These are phyloP conservation scores for Lates japonicus DNA, from an alignment of 2,797 vertebrate genomes.

Conservation along the genomic window DNA sequence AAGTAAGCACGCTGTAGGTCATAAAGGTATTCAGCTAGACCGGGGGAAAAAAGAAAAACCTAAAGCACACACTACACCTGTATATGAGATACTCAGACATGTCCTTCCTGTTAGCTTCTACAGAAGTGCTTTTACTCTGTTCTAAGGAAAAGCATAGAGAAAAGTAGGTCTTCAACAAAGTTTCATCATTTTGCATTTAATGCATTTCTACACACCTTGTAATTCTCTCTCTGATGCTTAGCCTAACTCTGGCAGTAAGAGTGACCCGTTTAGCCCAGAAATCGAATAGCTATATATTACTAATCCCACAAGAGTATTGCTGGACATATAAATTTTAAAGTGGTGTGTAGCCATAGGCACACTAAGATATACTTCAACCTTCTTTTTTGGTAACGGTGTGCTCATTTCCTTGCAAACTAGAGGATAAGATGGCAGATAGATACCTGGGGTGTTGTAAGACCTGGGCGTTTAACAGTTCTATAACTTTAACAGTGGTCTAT, in stretches of 20 bases:
- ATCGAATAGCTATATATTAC: neutral
- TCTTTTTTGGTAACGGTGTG: neutral
- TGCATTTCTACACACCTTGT: neutral
- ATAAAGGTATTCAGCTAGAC: slow-evolving; percentile 77
- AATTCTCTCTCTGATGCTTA: neutral
- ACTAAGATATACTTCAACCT: neutral
- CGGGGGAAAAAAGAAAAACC: slow-evolving; percentile 32
- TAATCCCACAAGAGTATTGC: neutral
- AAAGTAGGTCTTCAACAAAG: slow-evolving; percentile 57
- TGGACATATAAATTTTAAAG: neutral
- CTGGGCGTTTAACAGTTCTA: neutral
- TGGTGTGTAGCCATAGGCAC: neutral
- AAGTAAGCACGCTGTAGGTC: slow-evolving; percentile 81
- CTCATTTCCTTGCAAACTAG: neutral
- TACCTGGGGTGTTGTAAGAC: neutral
- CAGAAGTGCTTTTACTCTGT: slow-evolving; percentile 36
- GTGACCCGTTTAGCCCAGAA: neutral
- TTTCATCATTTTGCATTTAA: slow-evolving; percentile 34
- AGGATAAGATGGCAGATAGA: neutral
- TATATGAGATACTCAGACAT: slow-evolving; percentile 33
- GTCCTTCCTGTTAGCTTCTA: slow-evolving; percentile 27
- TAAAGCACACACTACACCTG: slow-evolving; percentile 29
- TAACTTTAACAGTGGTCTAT: neutral
- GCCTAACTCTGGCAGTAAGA: neutral
- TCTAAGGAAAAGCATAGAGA: slow-evolving; percentile 12